Evolutionary conservation across 2,888 invertebrate genomes (phyloP).

Genomic region (Hemaris fuciformis): DNA sequence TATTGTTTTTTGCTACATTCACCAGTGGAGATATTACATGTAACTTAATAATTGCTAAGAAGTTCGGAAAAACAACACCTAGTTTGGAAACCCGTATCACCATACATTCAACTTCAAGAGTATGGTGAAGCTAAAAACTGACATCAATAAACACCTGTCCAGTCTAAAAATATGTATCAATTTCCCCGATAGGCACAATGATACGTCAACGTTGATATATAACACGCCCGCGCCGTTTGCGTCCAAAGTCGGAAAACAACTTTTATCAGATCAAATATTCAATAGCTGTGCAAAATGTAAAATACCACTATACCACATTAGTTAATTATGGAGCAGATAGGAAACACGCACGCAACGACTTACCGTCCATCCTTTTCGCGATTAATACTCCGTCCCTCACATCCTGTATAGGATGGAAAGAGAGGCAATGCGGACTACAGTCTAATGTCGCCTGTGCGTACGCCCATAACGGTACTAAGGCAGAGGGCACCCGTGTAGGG

Average conservation of each 20-base stretch:
- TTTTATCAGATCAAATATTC: constrained; percentile 7
- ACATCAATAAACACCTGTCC: background rate
- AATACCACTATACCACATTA: constrained; percentile 3
- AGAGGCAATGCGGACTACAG: background rate
- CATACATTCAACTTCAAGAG: background rate
- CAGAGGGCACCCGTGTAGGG: constrained; percentile 1
- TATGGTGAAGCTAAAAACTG: no score
- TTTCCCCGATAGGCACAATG: background rate
- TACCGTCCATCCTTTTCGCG: constrained; percentile 5
- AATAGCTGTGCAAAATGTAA: constrained; percentile 2
- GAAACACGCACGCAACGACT: constrained; percentile 10
- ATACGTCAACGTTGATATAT: background rate
- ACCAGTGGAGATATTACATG: no score
- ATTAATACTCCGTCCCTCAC: background rate
- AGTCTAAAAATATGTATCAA: background rate
- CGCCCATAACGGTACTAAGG: constrained; percentile 12
- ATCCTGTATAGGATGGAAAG: background rate
- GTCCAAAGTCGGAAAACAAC: background rate
- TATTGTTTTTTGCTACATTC: no score
- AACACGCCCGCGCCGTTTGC: background rate
- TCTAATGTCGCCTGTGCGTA: constrained; percentile 8
- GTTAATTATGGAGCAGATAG: constrained; percentile 8
- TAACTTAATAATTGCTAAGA: no score
- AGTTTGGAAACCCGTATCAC: no score
- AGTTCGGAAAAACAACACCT: no score